Evolutionary conservation across 2,113 vertebrate genomes (phyloP).

Genomic region (Xenopus laevis): DNA sequence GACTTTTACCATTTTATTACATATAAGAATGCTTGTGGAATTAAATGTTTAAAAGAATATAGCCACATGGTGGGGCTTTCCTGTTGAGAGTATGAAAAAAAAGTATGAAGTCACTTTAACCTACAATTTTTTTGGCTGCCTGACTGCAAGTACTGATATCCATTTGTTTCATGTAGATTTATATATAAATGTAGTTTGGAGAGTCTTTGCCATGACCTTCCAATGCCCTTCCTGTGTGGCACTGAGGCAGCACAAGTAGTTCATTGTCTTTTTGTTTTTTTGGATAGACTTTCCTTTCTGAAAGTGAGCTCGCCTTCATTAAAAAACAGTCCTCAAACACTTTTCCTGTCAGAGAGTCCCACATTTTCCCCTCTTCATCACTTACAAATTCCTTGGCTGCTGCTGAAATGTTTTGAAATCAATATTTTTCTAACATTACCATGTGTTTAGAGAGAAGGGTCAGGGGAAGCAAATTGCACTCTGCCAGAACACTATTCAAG

Average conservation of each 20-base stretch:
- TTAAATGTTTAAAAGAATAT: too few species aligned
- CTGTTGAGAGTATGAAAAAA: not conserved
- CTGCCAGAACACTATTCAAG: too few species aligned
- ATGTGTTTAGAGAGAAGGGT: not conserved
- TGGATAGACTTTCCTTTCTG: constrained; percentile 25
- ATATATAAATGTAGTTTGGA: constrained; percentile 7
- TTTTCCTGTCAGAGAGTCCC: constrained; percentile 16
- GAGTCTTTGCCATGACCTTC: constrained; percentile 34
- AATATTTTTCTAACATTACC: constrained; percentile 22
- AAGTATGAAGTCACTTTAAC: not conserved
- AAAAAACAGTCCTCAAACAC: constrained; percentile 22
- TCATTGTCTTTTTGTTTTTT: constrained; percentile 23
- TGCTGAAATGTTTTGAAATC: constrained; percentile 13
- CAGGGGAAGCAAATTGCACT: constrained; percentile 10
- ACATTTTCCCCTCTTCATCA: constrained; percentile 10
- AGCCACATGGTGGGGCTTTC: constrained; percentile 35
- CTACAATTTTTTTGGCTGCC: not conserved
- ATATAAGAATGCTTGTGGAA: too few species aligned
- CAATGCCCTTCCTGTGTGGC: constrained; percentile 37
- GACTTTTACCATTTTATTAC: too few species aligned
- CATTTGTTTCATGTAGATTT: not conserved
- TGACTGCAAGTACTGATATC: not conserved
- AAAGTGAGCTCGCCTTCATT: constrained; percentile 30
- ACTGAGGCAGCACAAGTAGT: constrained; percentile 24
- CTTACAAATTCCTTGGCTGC: constrained; percentile 11